These are phyloP conservation scores for Eriocheir sinensis DNA, from an alignment of 1,140 invertebrate genomes.

Conservation along the genomic window DNA sequence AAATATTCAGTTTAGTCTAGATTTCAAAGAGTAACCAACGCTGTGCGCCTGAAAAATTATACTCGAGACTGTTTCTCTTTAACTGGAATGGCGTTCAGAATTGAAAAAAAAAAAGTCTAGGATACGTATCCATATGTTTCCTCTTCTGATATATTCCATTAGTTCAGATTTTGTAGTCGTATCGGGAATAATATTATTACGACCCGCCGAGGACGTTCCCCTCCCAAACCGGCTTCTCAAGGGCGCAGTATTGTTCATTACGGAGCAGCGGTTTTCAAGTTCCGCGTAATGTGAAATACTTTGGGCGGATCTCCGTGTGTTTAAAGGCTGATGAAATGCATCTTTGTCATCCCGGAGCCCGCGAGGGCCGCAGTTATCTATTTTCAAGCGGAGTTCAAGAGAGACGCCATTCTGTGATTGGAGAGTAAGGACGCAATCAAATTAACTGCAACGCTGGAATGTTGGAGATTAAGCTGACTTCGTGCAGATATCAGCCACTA, in stretches of 20 bases:
- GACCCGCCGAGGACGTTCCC: background rate
- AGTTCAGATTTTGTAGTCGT: background rate
- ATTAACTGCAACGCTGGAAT: conserved; percentile 15
- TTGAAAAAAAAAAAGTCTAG: background rate
- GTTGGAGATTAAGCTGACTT: conserved; percentile 24
- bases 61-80: background rate
- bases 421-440: conserved; percentile 13
- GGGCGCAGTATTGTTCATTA: background rate
- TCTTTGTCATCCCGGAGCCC: conserved; percentile 7
- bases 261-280: background rate
- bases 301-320: background rate
- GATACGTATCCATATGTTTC: background rate
- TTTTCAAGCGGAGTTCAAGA: background rate
- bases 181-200: too few species aligned
- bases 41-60: background rate
- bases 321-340: background rate
- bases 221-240: too few species aligned
- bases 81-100: too few species aligned
- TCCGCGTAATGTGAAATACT: background rate
- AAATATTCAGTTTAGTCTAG: too few species aligned
- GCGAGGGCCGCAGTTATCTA: background rate
- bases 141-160: background rate
- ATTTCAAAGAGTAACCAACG: too few species aligned
- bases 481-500: conserved; percentile 1
- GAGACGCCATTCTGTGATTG: conserved; percentile 12